phyloP scores from a whole-genome alignment of 2,888 invertebrate genomes.

The Zonitis immaculata region DNA sequence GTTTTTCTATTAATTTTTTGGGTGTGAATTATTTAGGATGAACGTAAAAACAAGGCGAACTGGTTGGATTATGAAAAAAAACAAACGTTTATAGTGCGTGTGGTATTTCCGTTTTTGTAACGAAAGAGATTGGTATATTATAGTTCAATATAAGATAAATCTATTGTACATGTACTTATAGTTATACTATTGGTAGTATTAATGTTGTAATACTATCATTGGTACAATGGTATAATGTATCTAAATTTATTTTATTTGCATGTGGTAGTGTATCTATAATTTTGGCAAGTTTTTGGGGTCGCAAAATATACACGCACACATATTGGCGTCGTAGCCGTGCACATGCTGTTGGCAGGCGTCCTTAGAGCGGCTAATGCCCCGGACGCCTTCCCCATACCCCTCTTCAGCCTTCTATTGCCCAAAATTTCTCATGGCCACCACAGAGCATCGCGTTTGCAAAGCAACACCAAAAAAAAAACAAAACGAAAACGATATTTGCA shows the following conservation, averaged over 20 bases:
- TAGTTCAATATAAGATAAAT: too few species aligned
- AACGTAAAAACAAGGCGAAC: background rate
- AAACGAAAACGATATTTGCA: conserved; percentile 11
- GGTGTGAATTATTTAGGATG: too few species aligned
- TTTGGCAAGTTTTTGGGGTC: conserved; percentile 11
- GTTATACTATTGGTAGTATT: background rate
- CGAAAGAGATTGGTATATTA: background rate
- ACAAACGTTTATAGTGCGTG: background rate
- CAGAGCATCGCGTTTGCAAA: conserved; percentile 6
- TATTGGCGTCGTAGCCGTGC: conserved; percentile 44
- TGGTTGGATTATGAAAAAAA: background rate
- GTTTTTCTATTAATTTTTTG: too few species aligned
- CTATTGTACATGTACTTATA: too few species aligned
- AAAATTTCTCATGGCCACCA: conserved; percentile 28
- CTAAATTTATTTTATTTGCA: too few species aligned
- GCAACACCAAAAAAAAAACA: too few species aligned
- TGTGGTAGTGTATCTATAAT: too few species aligned
- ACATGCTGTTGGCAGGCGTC: conserved; percentile 43
- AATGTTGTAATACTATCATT: background rate
- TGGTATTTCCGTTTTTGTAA: background rate
- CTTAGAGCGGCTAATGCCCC: conserved; percentile 62
- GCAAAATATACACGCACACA: conserved; percentile 45
- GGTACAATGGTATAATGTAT: too few species aligned
- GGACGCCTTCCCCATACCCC: conserved; percentile 51
- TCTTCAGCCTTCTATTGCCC: conserved; percentile 26